Conservation (phyloP, 2,113 vertebrate genomes). For the Epinephelus fuscoguttatus region DNA sequence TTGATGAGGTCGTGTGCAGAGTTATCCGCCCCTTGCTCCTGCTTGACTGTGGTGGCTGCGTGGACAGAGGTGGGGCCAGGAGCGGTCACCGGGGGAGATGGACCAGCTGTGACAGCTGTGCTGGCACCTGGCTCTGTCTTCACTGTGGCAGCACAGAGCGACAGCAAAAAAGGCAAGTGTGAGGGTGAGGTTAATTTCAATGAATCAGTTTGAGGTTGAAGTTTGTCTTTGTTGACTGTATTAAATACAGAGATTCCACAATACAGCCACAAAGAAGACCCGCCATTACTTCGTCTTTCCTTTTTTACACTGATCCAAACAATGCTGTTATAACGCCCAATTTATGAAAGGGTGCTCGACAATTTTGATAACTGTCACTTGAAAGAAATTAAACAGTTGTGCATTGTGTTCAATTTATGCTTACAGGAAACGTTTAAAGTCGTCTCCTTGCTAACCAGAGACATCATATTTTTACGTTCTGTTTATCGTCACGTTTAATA, state of each 20-base stretch:
- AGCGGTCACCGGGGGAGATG: conserved; percentile 58
- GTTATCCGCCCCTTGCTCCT: conserved; percentile 91
- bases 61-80: conserved; percentile 51
- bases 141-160: conserved; percentile 86
- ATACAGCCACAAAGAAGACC: too few relatives aligned
- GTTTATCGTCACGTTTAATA: too few relatives aligned
- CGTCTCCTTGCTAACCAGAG: too few relatives aligned
- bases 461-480: too few relatives aligned
- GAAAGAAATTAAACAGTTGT: too few relatives aligned
- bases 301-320: too few relatives aligned
- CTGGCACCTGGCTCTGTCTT: conserved; percentile 92
- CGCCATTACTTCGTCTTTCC: too few relatives aligned
- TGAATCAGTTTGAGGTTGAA: not conserved
- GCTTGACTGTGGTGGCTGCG: conserved; percentile 89
- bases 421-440: too few relatives aligned
- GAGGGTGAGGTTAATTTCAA: not conserved
- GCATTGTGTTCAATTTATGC: too few relatives aligned
- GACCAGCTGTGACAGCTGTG: conserved; percentile 72
- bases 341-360: too few relatives aligned
- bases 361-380: too few relatives aligned
- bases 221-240: not conserved
- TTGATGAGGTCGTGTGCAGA: conserved; percentile 89
- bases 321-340: too few relatives aligned
- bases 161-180: not conserved
- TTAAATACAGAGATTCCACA: not conserved